Conservation (phyloP, 37 sponge, comb jelly and placozoan species). For the Mnemiopsis leidyi region DNA sequence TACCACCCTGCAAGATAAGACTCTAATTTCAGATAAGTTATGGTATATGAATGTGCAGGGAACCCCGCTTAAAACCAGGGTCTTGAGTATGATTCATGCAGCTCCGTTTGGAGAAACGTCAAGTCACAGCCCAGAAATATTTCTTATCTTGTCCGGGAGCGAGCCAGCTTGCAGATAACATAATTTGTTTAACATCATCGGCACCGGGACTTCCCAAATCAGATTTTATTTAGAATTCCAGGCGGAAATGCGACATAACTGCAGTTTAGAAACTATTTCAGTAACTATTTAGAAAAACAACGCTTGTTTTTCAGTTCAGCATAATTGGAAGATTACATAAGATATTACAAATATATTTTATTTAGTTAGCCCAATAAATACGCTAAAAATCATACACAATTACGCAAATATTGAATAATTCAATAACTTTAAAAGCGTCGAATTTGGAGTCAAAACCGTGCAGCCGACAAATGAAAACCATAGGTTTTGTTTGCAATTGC, state of each 20-base stretch:
- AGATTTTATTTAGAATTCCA: too few species aligned
- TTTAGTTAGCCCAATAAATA: not conserved
- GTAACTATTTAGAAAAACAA: too few species aligned
- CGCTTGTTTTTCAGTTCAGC: not conserved
- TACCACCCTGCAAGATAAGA: not conserved
- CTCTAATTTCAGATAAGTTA: not conserved
- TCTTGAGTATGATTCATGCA: not conserved
- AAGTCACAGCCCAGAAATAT: not conserved
- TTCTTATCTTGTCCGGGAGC: not conserved
- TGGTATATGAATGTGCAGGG: not conserved
- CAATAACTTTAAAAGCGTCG: too few species aligned
- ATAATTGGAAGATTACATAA: not conserved
- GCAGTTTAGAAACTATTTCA: too few species aligned
- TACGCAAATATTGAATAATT: too few species aligned
- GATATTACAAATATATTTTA: not conserved
- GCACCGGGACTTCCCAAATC: not conserved
- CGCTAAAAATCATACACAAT: not conserved
- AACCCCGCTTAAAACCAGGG: not conserved
- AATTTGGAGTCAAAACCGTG: too few species aligned
- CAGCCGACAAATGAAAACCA: too few species aligned
- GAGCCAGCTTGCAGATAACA: not conserved
- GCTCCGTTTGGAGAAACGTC: not conserved
- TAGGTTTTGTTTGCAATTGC: too few species aligned
- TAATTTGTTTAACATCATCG: not conserved
- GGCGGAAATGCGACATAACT: too few species aligned